A percentile compares a stretch with the other conserved stretches of the same genome.
Conservation (phyloP, 2,888 invertebrate genomes). For the Quadroppia sp. region DNA sequence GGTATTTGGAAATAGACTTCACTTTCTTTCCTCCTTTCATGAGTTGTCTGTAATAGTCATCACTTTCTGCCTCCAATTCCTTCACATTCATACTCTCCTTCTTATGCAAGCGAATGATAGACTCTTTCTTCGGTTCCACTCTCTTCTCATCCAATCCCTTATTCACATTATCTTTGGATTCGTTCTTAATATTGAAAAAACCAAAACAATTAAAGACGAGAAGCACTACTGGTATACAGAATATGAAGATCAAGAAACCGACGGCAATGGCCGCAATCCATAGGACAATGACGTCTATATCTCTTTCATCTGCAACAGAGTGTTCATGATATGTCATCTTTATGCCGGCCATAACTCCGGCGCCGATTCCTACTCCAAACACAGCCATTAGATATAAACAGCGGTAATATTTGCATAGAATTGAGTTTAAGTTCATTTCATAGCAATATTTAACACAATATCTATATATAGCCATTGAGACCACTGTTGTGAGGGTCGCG, state of each 20-base stretch:
- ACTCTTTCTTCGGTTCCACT: too few species aligned
- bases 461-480: not conserved
- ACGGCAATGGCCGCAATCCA: too few species aligned
- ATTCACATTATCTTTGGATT: too few species aligned
- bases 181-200: too few species aligned
- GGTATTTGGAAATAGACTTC: not conserved
- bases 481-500: not conserved
- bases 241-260: too few species aligned
- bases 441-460: not conserved
- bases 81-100: not conserved
- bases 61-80: not conserved
- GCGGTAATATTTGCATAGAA: not conserved
- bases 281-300: too few species aligned
- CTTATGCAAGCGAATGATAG: too few species aligned
- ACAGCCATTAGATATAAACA: not conserved
- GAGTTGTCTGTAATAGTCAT: not conserved
- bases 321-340: too few species aligned
- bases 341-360: not conserved
- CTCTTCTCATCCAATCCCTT: too few species aligned
- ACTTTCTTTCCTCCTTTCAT: not conserved
- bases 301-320: too few species aligned
- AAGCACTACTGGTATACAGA: too few species aligned
- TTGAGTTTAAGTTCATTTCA: not conserved
- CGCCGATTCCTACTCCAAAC: not conserved
- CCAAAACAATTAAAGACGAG: too few species aligned